Evolutionary conservation across 2,797 vertebrate genomes (phyloP).

Genomic region (Morelia viridis): DNA sequence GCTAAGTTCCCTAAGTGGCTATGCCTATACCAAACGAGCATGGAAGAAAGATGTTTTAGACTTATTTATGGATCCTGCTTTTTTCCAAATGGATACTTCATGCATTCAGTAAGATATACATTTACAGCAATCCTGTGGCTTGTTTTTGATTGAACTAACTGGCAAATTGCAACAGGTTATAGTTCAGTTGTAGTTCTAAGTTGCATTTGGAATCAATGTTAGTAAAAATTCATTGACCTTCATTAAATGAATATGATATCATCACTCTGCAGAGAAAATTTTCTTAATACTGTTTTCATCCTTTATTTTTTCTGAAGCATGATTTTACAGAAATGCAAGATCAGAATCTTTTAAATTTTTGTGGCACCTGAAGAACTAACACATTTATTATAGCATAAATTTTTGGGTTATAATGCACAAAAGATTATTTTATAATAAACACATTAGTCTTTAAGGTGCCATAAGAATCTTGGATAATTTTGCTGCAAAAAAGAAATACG

Average conservation of each 20-base stretch:
- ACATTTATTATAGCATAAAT: not conserved
- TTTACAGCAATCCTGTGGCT: not conserved
- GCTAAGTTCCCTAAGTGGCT: slow-evolving; percentile 91
- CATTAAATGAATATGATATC: not conserved
- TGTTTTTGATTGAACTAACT: not conserved
- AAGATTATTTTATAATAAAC: not conserved
- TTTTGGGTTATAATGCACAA: not conserved
- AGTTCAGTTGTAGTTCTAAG: slow-evolving; percentile 13
- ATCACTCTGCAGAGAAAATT: not conserved
- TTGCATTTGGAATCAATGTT: not conserved
- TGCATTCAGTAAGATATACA: slow-evolving; percentile 83
- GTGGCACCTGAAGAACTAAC: not conserved
- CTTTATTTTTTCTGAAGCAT: not conserved
- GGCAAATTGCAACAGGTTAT: not conserved
- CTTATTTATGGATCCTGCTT: slow-evolving; percentile 93
- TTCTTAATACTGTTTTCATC: not conserved
- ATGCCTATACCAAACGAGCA: slow-evolving; percentile 93
- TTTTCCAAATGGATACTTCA: slow-evolving; percentile 94
- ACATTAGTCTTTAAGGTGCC: not conserved
- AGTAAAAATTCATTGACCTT: not conserved
- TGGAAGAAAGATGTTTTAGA: slow-evolving; percentile 97
- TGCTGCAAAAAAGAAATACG: not conserved
- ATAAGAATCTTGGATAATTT: not conserved
- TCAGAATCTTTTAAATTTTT: not conserved
- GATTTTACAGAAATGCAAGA: not conserved